Evolutionary conservation across 2,888 invertebrate species (phyloP).

Genomic region (Pinctada fucata): DNA sequence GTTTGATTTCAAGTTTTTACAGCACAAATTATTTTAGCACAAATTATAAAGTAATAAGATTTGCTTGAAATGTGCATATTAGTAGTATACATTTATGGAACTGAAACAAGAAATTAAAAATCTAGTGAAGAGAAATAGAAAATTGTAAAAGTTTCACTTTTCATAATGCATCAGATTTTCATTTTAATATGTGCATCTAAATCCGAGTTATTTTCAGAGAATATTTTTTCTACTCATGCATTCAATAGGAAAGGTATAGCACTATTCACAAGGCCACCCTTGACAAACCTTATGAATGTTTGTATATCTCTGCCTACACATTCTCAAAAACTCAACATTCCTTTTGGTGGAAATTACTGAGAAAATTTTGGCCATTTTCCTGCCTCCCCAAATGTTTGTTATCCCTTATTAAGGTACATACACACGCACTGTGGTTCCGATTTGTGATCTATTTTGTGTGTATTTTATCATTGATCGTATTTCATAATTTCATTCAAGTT

Average conservation of each 20-base stretch:
- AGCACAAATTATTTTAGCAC: too few relatives aligned
- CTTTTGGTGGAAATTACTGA: not conserved
- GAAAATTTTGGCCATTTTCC: constrained; percentile 23
- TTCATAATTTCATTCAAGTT: not conserved
- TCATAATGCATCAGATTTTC: too few relatives aligned
- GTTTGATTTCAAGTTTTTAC: too few relatives aligned
- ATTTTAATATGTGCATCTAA: too few relatives aligned
- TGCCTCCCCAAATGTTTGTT: constrained; percentile 12
- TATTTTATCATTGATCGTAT: not conserved
- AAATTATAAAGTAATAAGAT: too few relatives aligned
- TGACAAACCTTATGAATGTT: constrained; percentile 2
- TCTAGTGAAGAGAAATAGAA: too few relatives aligned
- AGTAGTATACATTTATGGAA: too few relatives aligned
- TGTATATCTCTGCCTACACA: constrained; percentile 24
- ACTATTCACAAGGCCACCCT: not conserved
- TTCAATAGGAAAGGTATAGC: not conserved
- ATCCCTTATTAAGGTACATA: constrained; percentile 19
- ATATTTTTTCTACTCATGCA: not conserved
- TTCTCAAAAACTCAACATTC: constrained; percentile 7
- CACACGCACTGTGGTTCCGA: too few relatives aligned
- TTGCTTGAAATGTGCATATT: too few relatives aligned
- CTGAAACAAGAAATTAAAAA: too few relatives aligned
- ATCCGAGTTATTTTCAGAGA: too few relatives aligned
- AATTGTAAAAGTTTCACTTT: too few relatives aligned
- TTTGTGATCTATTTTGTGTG: not conserved